These are phyloP conservation scores for Chelonia mydas DNA, from an alignment of 2,797 vertebrate species.

Conservation along the genomic window DNA sequence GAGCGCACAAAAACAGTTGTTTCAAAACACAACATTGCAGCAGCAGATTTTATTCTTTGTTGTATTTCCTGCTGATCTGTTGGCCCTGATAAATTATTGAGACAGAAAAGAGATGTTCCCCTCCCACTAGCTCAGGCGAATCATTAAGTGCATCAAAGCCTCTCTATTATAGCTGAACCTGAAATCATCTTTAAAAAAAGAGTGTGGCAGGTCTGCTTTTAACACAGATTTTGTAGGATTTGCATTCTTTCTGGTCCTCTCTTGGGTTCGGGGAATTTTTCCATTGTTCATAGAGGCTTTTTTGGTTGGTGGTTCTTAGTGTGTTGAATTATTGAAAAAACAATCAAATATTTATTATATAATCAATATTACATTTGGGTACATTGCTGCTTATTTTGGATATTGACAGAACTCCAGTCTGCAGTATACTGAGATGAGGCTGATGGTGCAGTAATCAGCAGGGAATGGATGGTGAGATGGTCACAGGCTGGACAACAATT, in stretches of 20 bases:
- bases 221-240: constrained; percentile 13
- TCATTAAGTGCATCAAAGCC: constrained; percentile 65
- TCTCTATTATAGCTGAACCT: constrained; percentile 14
- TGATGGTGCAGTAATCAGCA: neutral
- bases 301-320: neutral
- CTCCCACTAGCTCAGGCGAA: constrained; percentile 32
- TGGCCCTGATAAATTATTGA: constrained; percentile 75
- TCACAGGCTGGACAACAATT: neutral
- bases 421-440: neutral
- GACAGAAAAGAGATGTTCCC: constrained; percentile 24
- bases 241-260: neutral
- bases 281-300: constrained; percentile 3
- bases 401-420: constrained; percentile 38
- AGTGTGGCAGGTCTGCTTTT: constrained; percentile 39
- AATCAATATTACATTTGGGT: constrained; percentile 64
- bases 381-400: constrained; percentile 40
- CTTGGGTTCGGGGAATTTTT: neutral
- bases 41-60: neutral
- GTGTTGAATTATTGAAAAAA: constrained; percentile 75
- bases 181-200: constrained; percentile 43
- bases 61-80: neutral
- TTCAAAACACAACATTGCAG: neutral
- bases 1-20: neutral
- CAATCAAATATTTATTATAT: constrained; percentile 59
- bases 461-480: neutral